A percentile compares a stretch with the other conserved stretches of the same genome.
These are phyloP conservation scores for Apotomis capreana DNA, from an alignment of 2,888 invertebrate species.

Conservation along the genomic window DNA sequence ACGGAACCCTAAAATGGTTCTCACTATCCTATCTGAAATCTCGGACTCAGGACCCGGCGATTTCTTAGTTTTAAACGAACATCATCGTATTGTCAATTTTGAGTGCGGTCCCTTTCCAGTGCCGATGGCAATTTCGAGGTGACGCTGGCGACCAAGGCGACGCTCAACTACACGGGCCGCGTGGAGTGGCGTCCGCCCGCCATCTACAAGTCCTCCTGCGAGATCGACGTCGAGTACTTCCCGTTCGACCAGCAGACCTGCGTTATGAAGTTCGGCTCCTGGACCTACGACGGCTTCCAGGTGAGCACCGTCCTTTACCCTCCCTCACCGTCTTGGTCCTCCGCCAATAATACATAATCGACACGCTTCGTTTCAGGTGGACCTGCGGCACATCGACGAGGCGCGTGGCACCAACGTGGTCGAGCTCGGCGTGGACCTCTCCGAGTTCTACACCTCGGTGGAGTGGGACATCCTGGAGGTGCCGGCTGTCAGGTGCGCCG, in stretches of 20 bases:
- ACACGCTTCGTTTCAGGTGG: slow-evolving; percentile 85
- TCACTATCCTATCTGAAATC: too few relatives aligned
- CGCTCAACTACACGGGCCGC: slow-evolving; percentile 93
- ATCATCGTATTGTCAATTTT: background rate
- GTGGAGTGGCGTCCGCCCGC: slow-evolving; percentile 98
- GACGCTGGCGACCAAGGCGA: slow-evolving; percentile 94
- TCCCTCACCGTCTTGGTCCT: background rate
- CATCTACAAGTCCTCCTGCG: slow-evolving; percentile 97
- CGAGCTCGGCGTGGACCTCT: slow-evolving; percentile 97
- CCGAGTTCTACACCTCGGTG: slow-evolving; percentile 98
- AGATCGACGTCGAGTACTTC: slow-evolving; percentile 96
- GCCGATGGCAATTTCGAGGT: slow-evolving; percentile 97
- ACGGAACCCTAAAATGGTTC: too few relatives aligned
- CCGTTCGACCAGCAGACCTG: slow-evolving; percentile 97
- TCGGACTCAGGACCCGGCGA: too few relatives aligned
- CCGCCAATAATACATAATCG: background rate
- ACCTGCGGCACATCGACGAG: slow-evolving; percentile 95
- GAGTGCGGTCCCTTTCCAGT: slow-evolving; percentile 76
- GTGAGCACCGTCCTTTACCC: slow-evolving; percentile 66
- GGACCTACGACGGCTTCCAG: slow-evolving; percentile 98
- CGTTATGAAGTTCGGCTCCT: slow-evolving; percentile 96
- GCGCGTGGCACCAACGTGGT: slow-evolving; percentile 93
- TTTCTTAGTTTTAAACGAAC: too few relatives aligned
- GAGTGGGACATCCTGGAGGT: slow-evolving; percentile 99
- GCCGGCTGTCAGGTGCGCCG: slow-evolving; percentile 90